phyloP scores from a whole-genome alignment of 1,140 invertebrate genomes.

The Asbolus verrucosus region DNA sequence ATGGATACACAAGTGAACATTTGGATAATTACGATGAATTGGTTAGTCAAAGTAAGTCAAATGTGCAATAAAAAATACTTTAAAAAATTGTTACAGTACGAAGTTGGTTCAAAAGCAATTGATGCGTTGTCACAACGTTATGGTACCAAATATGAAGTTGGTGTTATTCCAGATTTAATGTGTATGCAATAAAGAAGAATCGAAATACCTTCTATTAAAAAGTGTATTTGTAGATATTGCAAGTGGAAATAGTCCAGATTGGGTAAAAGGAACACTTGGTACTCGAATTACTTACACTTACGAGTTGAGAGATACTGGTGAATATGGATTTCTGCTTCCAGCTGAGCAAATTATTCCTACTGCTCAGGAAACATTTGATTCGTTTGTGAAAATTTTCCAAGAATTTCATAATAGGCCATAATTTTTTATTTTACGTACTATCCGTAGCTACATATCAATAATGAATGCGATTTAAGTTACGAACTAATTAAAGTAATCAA shows the following conservation, averaged over 20 bases:
- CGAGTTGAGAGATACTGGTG: constrained; percentile 75
- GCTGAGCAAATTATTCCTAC: constrained; percentile 77
- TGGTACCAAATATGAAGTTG: constrained; percentile 73
- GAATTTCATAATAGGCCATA: constrained; percentile 63
- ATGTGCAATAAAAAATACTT: neutral
- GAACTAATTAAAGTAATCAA: no score
- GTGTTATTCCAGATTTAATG: constrained; percentile 70
- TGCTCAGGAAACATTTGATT: constrained; percentile 76
- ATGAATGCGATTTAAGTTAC: no score
- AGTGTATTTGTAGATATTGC: constrained; percentile 67
- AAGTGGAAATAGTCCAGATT: constrained; percentile 78
- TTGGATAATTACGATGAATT: constrained; percentile 74
- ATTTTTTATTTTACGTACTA: no score
- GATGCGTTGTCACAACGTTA: constrained; percentile 70
- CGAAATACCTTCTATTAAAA: neutral
- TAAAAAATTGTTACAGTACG: constrained; percentile 61
- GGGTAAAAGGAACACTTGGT: constrained; percentile 74
- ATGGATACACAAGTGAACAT: constrained; percentile 72
- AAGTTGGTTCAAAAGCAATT: constrained; percentile 72
- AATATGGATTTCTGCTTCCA: constrained; percentile 81
- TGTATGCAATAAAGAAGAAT: constrained; percentile 67
- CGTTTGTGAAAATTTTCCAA: constrained; percentile 69
- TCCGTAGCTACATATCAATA: no score
- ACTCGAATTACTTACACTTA: constrained; percentile 77
- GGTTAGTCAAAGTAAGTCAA: constrained; percentile 64